phyloP scores from a whole-genome alignment of 2,797 vertebrate genomes.

The Lutra lutra region DNA sequence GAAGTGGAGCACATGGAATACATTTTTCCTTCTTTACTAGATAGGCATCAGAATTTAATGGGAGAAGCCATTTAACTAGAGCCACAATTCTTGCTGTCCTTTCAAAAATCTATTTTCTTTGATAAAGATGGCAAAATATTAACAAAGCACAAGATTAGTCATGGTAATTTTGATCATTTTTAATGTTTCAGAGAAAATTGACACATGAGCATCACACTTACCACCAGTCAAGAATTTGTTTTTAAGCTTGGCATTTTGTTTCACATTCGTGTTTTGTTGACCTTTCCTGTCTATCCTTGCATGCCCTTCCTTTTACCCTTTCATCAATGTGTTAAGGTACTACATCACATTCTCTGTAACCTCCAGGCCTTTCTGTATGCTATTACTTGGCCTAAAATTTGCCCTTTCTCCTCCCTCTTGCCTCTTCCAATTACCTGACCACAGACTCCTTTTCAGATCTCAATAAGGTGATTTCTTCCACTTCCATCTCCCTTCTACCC shows the following conservation, averaged over 20 bases:
- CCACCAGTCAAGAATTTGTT: not conserved
- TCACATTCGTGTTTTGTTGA: not conserved
- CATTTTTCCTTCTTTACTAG: constrained; percentile 5
- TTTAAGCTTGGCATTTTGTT: not conserved
- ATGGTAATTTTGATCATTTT: constrained; percentile 21
- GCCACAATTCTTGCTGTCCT: not conserved
- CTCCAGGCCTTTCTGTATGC: not conserved
- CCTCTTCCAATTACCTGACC: not conserved
- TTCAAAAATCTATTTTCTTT: constrained; percentile 31
- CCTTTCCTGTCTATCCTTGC: not conserved
- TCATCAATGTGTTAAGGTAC: not conserved
- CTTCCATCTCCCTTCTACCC: not conserved
- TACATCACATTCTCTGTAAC: not conserved
- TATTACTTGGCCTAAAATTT: not conserved
- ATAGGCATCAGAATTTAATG: not conserved
- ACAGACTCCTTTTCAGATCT: not conserved
- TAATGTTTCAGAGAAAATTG: constrained; percentile 20
- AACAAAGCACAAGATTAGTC: not conserved
- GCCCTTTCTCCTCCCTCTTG: not conserved
- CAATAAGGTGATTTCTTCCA: not conserved
- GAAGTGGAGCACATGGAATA: not conserved
- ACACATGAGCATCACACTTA: not conserved
- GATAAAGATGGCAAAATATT: not conserved
- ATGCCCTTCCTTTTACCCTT: not conserved
- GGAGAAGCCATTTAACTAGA: not conserved